These are phyloP conservation scores for Hedya salicella DNA, from an alignment of 2,888 invertebrate genomes.

Conservation along the genomic window DNA sequence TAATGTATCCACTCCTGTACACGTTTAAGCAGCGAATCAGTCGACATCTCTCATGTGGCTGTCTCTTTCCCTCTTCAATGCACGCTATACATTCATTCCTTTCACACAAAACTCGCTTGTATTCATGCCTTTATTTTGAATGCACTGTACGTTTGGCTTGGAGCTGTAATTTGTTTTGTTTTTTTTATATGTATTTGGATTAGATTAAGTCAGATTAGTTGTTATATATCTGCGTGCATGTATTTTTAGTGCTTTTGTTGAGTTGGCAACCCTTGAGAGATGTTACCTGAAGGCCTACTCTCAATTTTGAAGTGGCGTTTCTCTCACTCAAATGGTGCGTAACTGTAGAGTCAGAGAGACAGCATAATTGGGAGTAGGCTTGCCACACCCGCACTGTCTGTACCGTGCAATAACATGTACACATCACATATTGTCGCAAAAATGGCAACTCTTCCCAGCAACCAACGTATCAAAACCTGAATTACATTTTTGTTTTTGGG, in stretches of 20 bases:
- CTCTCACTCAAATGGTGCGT: not conserved
- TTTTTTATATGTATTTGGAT: constrained; percentile 46
- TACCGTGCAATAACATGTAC: constrained; percentile 44
- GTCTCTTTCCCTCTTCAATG: constrained; percentile 61
- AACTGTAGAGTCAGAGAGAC: not conserved
- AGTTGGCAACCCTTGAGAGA: constrained; percentile 80
- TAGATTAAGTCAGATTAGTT: constrained; percentile 35
- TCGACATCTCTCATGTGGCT: constrained; percentile 84
- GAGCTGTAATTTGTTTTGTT: constrained; percentile 42
- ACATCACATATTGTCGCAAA: not conserved
- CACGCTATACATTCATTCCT: constrained; percentile 70
- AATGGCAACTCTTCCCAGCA: too few relatives aligned
- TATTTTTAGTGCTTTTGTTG: constrained; percentile 61
- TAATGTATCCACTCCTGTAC: constrained; percentile 47
- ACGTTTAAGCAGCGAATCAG: constrained; percentile 62
- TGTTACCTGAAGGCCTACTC: constrained; percentile 66
- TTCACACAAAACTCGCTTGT: constrained; percentile 57
- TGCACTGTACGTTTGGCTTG: constrained; percentile 37
- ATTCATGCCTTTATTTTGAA: constrained; percentile 51
- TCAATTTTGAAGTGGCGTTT: not conserved
- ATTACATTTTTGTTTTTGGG: too few relatives aligned
- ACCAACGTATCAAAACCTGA: too few relatives aligned
- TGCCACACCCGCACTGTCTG: constrained; percentile 71
- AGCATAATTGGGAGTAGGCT: constrained; percentile 22
- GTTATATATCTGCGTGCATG: constrained; percentile 64